phyloP scores from a whole-genome alignment of 2,888 invertebrate genomes.

The Pterostichus madidus region DNA sequence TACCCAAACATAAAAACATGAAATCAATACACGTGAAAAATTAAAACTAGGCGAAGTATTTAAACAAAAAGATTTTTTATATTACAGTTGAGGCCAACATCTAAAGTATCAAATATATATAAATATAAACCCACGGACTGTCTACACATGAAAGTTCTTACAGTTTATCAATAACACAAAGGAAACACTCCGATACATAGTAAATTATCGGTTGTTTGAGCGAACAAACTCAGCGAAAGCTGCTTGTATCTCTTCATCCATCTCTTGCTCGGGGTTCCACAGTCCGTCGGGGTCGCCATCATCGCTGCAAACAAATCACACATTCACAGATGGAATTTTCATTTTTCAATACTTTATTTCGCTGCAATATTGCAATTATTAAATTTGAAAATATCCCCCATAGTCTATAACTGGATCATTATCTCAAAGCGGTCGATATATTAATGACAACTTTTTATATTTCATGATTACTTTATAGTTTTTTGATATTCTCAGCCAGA shows the following conservation, averaged over 20 bases:
- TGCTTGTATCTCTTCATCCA: conserved; percentile 82
- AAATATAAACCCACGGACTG: conserved; percentile 56
- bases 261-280: conserved; percentile 80
- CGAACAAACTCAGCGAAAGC: conserved; percentile 80
- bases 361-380: background rate
- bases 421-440: no score
- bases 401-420: no score
- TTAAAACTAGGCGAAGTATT: conserved; percentile 28
- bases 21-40: conserved; percentile 24
- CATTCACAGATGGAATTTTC: background rate
- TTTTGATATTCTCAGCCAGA: no score
- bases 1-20: conserved; percentile 14
- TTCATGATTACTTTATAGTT: no score
- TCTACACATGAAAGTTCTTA: conserved; percentile 54
- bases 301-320: conserved; percentile 71
- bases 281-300: conserved; percentile 77
- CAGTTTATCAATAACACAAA: conserved; percentile 41
- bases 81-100: conserved; percentile 53
- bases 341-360: no score
- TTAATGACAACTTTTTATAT: no score
- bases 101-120: conserved; percentile 65
- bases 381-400: no score
- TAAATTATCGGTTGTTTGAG: conserved; percentile 73
- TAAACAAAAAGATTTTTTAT: conserved; percentile 52
- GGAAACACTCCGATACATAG: conserved; percentile 41